Conservation (phyloP, 2,113 vertebrate species). For the Poeciliopsis occidentalis region DNA sequence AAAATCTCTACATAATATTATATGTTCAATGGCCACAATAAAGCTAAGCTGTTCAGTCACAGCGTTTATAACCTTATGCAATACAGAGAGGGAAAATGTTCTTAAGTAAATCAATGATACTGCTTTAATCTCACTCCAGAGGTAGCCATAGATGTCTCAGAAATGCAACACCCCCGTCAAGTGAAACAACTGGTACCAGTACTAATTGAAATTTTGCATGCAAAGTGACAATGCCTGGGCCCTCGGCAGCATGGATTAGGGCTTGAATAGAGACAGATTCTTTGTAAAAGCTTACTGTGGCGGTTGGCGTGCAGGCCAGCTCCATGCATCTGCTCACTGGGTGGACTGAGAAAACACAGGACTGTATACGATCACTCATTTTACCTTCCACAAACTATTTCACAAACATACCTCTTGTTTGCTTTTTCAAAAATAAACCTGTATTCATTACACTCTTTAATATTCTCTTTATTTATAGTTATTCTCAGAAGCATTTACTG, state of each 20-base stretch:
- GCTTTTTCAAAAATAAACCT: constrained; percentile 47
- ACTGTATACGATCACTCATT: constrained; percentile 71
- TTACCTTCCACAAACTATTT: constrained; percentile 79
- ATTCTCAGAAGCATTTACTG: constrained; percentile 48
- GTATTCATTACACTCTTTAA: constrained; percentile 59
- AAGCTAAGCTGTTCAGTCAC: constrained; percentile 11
- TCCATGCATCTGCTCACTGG: constrained; percentile 80
- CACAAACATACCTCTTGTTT: constrained; percentile 66
- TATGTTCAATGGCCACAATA: neutral
- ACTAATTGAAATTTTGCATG: constrained; percentile 87
- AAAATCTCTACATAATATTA: neutral
- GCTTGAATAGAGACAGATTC: constrained; percentile 82
- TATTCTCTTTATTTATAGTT: constrained; percentile 56
- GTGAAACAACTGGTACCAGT: constrained; percentile 84
- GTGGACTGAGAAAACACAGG: constrained; percentile 75
- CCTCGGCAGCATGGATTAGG: constrained; percentile 81
- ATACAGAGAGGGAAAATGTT: constrained; percentile 16
- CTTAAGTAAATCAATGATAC: constrained; percentile 39
- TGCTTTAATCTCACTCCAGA: constrained; percentile 68
- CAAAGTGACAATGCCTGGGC: constrained; percentile 81
- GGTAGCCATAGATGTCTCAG: constrained; percentile 68
- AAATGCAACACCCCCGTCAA: constrained; percentile 73
- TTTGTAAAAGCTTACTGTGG: constrained; percentile 83
- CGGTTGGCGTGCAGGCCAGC: constrained; percentile 76
- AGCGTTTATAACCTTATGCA: constrained; percentile 17